Evolutionary conservation across 2,888 invertebrate genomes (phyloP), one percentile per base, ranked within the genome.

Genomic region (Scaeva pyrastri): DNA sequence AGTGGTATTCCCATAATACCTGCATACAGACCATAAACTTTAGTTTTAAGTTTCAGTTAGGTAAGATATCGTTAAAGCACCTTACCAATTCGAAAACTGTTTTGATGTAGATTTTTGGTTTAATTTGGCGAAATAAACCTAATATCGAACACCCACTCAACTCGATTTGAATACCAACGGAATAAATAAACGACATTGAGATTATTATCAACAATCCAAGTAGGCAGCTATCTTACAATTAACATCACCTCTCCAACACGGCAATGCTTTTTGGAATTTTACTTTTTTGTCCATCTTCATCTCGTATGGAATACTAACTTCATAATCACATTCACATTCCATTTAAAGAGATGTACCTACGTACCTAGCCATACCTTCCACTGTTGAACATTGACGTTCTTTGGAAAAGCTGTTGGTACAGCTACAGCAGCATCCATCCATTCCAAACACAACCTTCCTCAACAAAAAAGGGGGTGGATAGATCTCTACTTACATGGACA

Each of bases 401-500:
- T 71, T 79, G 56, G 58, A 81, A 76, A 85, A 80, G 55, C 80
- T 73, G 71, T 41, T 73, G 68, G 76, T 64, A 74, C 73, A 82
- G 70, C 77, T 80, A 71, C 77, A 73, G 45, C 43, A 78, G 56
- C 68, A 79, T 80, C 58, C 52, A 71, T 58, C 52, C 52, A 36
- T 50, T 21, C 10, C 21, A 68, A 19, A 39, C 68, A 82, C 77
- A 86, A 86, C 86, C 86, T 86, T 86, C 86, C 86, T 86, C 86
- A 86, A 86, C 86, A 77, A 74, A 86, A 86, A 86, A 86, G 82
- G 68, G 82, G 86, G 77, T 86, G 86, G 86, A 86, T 74, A 86
- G 86, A 86, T 64, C 72, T 62, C 55, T 50, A 56, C 55, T 62
- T 68, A 60, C 50, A 41, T n/a, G 11, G 19, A 26, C 23, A 62